phyloP scores from a whole-genome alignment of 2,888 invertebrate genomes.

The Spodoptera picta region DNA sequence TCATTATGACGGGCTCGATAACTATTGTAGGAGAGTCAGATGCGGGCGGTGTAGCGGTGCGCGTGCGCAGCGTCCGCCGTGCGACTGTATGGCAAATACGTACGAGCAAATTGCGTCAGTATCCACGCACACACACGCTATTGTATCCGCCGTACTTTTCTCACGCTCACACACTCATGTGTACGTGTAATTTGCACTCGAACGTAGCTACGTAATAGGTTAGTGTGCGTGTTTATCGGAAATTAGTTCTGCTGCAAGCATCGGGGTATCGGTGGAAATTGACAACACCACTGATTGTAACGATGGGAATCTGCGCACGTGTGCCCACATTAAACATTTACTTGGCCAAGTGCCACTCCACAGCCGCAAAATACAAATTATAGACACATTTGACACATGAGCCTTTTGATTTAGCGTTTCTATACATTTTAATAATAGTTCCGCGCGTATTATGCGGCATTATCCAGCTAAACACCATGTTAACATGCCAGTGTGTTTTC shows the following conservation, averaged over 20 bases:
- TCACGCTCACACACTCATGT: slow-evolving; percentile 84
- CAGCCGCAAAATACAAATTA: slow-evolving; percentile 77
- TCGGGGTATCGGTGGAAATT: slow-evolving; percentile 81
- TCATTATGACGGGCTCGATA: slow-evolving; percentile 81
- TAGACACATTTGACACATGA: slow-evolving; percentile 58
- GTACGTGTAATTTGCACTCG: slow-evolving; percentile 79
- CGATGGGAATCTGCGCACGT: slow-evolving; percentile 81
- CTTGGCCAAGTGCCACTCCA: slow-evolving; percentile 67
- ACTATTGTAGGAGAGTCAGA: slow-evolving; percentile 78
- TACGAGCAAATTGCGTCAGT: slow-evolving; percentile 71
- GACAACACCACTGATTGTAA: slow-evolving; percentile 79
- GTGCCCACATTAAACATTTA: slow-evolving; percentile 80
- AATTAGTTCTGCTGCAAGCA: slow-evolving; percentile 82
- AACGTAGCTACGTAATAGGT: slow-evolving; percentile 67
- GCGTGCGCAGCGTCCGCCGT: slow-evolving; percentile 60
- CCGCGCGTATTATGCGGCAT: slow-evolving; percentile 55
- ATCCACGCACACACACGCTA: slow-evolving; percentile 72
- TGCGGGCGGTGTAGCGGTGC: slow-evolving; percentile 76
- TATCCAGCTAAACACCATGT: slow-evolving; percentile 26
- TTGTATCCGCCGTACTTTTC: slow-evolving; percentile 84
- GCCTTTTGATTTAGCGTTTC: slow-evolving; percentile 70
- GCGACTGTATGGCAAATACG: slow-evolving; percentile 58
- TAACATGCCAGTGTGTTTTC: slow-evolving; percentile 24
- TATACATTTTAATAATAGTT: slow-evolving; percentile 64
- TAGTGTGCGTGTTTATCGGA: slow-evolving; percentile 82